phyloP scores from a whole-genome alignment of 2,888 invertebrate genomes.

The Lepidonotus clava region DNA sequence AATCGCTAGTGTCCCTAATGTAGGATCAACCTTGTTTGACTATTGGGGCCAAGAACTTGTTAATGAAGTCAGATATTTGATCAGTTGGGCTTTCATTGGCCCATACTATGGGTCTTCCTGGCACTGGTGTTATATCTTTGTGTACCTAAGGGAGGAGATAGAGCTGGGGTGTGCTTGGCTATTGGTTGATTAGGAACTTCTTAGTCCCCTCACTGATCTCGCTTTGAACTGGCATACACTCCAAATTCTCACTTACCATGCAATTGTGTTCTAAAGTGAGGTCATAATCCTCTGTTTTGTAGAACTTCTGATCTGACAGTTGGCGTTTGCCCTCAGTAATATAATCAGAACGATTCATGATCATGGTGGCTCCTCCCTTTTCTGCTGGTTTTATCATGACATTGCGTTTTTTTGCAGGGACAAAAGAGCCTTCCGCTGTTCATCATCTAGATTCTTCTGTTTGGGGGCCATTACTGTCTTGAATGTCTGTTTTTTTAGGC shows the following conservation, averaged over 20 bases:
- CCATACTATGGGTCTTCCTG: too few species aligned
- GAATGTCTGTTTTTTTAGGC: too few species aligned
- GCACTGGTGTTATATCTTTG: too few species aligned
- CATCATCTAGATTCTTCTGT: not conserved
- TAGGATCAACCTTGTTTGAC: not conserved
- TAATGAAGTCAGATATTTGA: too few species aligned
- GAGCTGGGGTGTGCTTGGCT: too few species aligned
- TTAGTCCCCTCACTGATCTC: too few species aligned
- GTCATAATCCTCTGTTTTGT: not conserved
- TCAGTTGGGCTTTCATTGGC: too few species aligned
- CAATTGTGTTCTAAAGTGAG: not conserved
- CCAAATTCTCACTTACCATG: not conserved
- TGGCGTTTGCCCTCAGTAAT: not conserved
- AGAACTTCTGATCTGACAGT: not conserved
- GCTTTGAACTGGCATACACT: not conserved
- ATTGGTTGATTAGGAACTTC: too few species aligned
- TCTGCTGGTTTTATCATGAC: not conserved
- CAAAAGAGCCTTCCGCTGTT: not conserved
- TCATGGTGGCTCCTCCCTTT: not conserved
- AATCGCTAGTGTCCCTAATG: not conserved
- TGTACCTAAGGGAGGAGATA: too few species aligned
- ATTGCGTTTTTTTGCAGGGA: not conserved
- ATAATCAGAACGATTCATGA: not conserved
- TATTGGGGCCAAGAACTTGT: too few species aligned
- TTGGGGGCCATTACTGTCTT: too few species aligned